Base-by-base conservation (phyloP, 2,888 invertebrate genomes). In the Apocheima hispidaria region DNA sequence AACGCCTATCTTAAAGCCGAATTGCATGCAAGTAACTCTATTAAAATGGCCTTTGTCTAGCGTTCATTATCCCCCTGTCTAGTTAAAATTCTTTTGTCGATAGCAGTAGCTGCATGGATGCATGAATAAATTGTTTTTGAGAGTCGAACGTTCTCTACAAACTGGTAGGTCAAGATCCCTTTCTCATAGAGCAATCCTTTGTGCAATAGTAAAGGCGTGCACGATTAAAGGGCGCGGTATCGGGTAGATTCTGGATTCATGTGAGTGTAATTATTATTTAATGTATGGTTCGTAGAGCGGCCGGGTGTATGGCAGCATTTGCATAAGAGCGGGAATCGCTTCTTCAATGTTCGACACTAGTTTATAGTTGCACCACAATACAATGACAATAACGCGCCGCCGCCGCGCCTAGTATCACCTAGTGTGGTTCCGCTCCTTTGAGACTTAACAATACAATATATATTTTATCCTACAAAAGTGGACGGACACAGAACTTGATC, bases 101-200 rank as follows among this genome's bases (percentile, higher is more conserved):
- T 80, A 71, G 78, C 76, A 83, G 83, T 87, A 83, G 88, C 79
- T 87, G 88, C 86, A 87, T 86, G 86, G 86, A 87, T 90, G 90
- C 88, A 91, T 90, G 91, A 90, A 92, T 91, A 90, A 90, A 91
- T 91, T 90, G 88, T 88, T 90, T 88, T 89, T 87, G 82, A 85
- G 84, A 88, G 82, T 84, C 76, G 86, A 86, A 86, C 82, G 79
- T 83, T 86, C 84, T 78, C 83, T 84, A 86, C 81, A 87, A 92
- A 92, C 92, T 92, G 92, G 92, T 92, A 92, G 90, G 88, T 92
- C 92, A 90, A 90, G 92, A 90, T 90, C 87, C 90, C 86, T 90
- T 92, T 92, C 92, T 92, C 91, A 92, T 92, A 92, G 91, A 92
- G 83, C 79, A 87, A 69, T 81, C 84, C 74, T 90, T 91, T 90